phyloP scores from a whole-genome alignment of 1,140 invertebrate species.

The Wasmannia auropunctata region DNA sequence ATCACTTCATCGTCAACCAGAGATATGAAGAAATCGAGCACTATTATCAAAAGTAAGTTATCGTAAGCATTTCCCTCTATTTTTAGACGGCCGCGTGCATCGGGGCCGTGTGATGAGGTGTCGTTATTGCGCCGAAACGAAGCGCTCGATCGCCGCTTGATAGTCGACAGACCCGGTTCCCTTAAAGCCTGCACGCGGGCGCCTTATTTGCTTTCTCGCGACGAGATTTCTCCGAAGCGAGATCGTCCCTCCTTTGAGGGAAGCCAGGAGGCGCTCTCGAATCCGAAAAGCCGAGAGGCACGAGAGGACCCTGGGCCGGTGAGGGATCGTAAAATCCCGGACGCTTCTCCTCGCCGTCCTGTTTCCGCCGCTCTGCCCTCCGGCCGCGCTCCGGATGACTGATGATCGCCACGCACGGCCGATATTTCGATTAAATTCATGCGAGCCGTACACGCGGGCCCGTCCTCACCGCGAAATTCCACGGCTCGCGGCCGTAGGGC shows the following conservation, averaged over 20 bases:
- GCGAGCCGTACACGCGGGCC: slow-evolving; percentile 5
- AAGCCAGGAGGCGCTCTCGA: slow-evolving; percentile 24
- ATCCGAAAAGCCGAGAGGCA: slow-evolving; percentile 16
- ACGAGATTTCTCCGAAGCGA: slow-evolving; percentile 67
- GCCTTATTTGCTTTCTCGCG: slow-evolving; percentile 67
- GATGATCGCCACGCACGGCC: slow-evolving; percentile 48
- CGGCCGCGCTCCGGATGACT: slow-evolving; percentile 35
- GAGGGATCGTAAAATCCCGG: slow-evolving; percentile 55
- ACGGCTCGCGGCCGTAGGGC: not conserved
- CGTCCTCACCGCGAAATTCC: slow-evolving; percentile 28
- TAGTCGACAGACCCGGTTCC: slow-evolving; percentile 67
- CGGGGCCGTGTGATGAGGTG: not conserved
- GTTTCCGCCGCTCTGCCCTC: slow-evolving; percentile 15
- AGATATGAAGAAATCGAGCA: not conserved
- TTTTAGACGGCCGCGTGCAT: not conserved
- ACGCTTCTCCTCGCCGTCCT: not conserved
- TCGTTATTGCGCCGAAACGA: slow-evolving; percentile 38
- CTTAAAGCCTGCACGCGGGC: slow-evolving; percentile 62
- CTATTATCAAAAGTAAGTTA: not conserved
- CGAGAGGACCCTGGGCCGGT: not conserved
- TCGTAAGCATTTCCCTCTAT: not conserved
- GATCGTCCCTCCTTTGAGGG: slow-evolving; percentile 39
- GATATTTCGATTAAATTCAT: slow-evolving; percentile 61
- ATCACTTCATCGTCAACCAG: not conserved
- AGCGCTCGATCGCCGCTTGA: slow-evolving; percentile 36